Base-by-base conservation (phyloP, 2,797 vertebrate genomes). In the Myoxocephalus aenaeus region DNA sequence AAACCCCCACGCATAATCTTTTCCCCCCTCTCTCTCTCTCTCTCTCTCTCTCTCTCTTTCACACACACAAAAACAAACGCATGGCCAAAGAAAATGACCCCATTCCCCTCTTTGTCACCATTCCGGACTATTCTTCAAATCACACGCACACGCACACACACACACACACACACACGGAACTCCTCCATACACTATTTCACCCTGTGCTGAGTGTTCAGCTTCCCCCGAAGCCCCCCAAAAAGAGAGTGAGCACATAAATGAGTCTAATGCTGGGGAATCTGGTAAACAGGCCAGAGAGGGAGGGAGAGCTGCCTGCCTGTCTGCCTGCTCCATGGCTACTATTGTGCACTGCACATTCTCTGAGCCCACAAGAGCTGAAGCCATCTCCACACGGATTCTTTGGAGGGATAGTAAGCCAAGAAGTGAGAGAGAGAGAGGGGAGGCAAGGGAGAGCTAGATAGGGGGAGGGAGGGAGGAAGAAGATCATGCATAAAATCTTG, bases 401-500 rank as follows among this genome's bases (percentile, higher is more conserved):
- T 91, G 76, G 91, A 89, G 84, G 91, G 84, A 88, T 87, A 89
- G 90, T 79, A 91, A 91, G 92, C 85, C 92, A 92, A 92, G 89
- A 94, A 92, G 92, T 91, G 93, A 94, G 81, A 66, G 84, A 70
- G 68, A 70, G 86, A 71, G 75, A 62, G 25, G 77, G 53, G 84
- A 75, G 92, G 92, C 40, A 3, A 93, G 75, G 46, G 74, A 65
- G n/a, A n/a, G 48, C 10, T n/a, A 50, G 93, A 63, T 72, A 76
- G 75, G 63, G 75, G 50, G 80, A 42, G 77, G 58, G 73, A 76
- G 75, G 83, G 77, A 81, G 85, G 91, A 91, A 88, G 94, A 95
- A 94, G 95, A 96, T 94, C 95, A 95, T 92, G 95, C 94, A 96
- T 94, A 96, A 96, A 96, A 96, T 96, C 92, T 95, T 92, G 87